phyloP scores from a whole-genome alignment of 2,113 vertebrate genomes.

The Varanus salvator region DNA sequence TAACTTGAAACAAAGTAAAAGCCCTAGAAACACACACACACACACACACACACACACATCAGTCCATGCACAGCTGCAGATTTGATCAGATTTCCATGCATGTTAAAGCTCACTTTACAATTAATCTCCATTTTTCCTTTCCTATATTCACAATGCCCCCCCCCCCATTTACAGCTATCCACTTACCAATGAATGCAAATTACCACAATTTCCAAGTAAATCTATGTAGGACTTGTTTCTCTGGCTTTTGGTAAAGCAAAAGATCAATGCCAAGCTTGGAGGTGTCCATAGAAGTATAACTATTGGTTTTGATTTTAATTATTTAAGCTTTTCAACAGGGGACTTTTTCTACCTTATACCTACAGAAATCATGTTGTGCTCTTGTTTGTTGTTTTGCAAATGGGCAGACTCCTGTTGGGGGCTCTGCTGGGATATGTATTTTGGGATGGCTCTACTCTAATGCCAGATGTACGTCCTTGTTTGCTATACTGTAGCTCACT shows the following conservation, averaged over 20 bases:
- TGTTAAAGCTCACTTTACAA: not conserved
- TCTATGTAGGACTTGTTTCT: not conserved
- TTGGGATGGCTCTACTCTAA: too few relatives aligned
- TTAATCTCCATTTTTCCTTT: not conserved
- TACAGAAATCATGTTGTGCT: not conserved
- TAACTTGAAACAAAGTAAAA: not conserved
- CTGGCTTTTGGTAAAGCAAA: not conserved
- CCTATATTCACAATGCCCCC: not conserved
- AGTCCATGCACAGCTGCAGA: accelerated
- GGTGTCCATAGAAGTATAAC: not conserved
- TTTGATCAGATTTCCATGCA: not conserved
- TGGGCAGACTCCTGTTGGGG: too few relatives aligned
- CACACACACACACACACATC: too few relatives aligned
- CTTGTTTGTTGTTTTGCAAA: not conserved
- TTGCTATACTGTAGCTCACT: too few relatives aligned
- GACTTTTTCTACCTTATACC: not conserved
- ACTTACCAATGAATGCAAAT: too few relatives aligned
- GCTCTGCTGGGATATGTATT: too few relatives aligned
- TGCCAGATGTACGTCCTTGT: too few relatives aligned
- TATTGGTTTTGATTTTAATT: not conserved
- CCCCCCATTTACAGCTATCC: too few relatives aligned
- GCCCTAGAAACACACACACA: not conserved
- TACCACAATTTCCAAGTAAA: not conserved
- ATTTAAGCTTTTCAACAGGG: not conserved
- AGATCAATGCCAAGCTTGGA: slow-evolving; percentile 1